Evolutionary conservation across 2,888 invertebrate species (phyloP), one percentile per base, ranked within the genome.

Genomic region (Clistopyga incitator): DNA sequence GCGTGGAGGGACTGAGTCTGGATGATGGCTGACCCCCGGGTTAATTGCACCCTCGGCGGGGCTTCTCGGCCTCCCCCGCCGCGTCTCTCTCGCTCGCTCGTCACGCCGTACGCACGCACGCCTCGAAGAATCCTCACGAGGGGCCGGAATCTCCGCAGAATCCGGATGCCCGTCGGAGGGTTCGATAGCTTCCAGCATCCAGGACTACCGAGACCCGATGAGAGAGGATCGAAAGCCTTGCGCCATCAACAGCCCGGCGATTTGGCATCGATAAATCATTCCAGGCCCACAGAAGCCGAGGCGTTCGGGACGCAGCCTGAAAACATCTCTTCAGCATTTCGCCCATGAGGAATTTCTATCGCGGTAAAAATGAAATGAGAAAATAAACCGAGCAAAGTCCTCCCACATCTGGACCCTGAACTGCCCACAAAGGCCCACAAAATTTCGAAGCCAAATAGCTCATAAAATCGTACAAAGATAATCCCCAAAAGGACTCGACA

Each of bases 41-140:
- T 90, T 90, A 90, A 90, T 90, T 89, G 89, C 84, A 87, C 88
- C 88, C 89, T 88, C 87, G 86, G 83, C 88, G 88, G 87, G 86
- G 85, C 86, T 87, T 86, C 86, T 81, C 81, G 54, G 67, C 81
- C 79, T 72, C 82, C 77, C 82, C 76, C 82, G 71, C 70, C 56
- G 52, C 56, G 65, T 47, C 56, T 23, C 65, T 50, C 59, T 82
- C 72, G 71, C 70, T 15, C 23, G 20, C 67, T 38, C 72, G 38
- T 65, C 75, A 64, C 34, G 65, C 34, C 80, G 79, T 50, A 79
- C 68, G 76, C 82, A 82, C 82, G 78, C 82, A 70, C 78, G 75
- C 67, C 25, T 47, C 50, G 52, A 65, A 54, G 45, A 74, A 77
- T 61, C 52, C 45, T 74, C 61, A 54, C 67, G 54, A 45, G 72